A percentile compares a stretch with the other conserved stretches of the same genome.
phyloP scores from a whole-genome alignment of 2,113 vertebrate species.

The Cynopterus brachyotis region DNA sequence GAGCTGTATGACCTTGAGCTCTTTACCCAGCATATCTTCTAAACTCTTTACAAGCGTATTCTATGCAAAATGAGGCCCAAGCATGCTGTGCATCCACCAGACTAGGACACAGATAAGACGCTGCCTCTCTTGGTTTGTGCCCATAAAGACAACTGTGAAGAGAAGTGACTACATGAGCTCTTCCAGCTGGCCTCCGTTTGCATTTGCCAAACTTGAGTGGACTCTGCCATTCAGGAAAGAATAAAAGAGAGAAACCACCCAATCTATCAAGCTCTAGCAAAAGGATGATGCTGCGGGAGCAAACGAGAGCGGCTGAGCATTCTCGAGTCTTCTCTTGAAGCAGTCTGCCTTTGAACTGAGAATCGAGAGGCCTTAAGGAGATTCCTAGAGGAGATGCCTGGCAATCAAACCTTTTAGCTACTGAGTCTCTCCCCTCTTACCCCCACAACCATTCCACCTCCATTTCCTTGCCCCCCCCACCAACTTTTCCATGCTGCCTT shows the following conservation, averaged over 20 bases:
- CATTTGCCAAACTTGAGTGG: neutral
- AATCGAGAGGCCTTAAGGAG: neutral
- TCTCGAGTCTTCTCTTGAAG: neutral
- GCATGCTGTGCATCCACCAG: accelerated
- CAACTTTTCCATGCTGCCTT: neutral
- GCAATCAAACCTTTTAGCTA: neutral
- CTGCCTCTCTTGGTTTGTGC: neutral
- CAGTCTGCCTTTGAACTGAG: neutral
- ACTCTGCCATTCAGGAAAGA: neutral
- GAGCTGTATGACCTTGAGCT: neutral
- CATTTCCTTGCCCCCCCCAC: neutral
- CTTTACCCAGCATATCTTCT: neutral
- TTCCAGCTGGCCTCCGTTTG: neutral
- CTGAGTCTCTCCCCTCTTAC: neutral
- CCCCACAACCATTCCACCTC: too few species aligned
- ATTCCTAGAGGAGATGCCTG: neutral
- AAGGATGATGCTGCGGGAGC: accelerated
- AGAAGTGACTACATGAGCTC: accelerated
- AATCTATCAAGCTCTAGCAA: neutral
- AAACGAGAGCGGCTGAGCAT: neutral
- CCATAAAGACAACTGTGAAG: neutral
- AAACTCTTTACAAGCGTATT: neutral
- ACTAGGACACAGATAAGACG: neutral
- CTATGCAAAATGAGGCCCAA: neutral
- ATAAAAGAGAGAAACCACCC: neutral